Evolutionary conservation across 1,140 invertebrate genomes (phyloP), one percentile per base, ranked within the genome.

Genomic region (Aphidius gifuensis): DNA sequence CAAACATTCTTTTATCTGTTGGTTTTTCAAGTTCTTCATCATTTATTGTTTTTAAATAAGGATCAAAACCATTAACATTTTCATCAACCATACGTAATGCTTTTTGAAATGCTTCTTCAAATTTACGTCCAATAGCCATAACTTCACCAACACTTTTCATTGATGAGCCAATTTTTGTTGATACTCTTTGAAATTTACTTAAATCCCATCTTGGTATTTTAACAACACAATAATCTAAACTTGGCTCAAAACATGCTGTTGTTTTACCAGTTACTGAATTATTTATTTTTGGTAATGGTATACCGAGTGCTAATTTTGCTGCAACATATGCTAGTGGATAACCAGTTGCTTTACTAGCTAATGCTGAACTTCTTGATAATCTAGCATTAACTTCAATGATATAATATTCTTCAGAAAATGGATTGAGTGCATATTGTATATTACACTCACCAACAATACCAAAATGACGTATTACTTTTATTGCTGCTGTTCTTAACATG

Each of bases 71-170:
- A 42, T 86, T 83, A 0, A 96, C 89, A 70, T 89, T 90, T 75
- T 98, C 94, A 79, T 99, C 96, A 0, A 98, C 94, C 98, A 99
- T 99, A 69, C 98, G 82, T 49, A 99, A 77, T 0, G 98, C 98
- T 83, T 99, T 99, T 81, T 99, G 98, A 70, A 99, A 96, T 1
- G 97, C 96, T 86, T 99, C 97, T 81, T 99, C 97, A 81, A 99
- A 99, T 66, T 87, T 92, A 38, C 97, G 85, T 0, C 97, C 98
- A 60, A 99, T 96, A 2, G 96, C 92, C 98, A 99, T 99, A 1
- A 98, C 97, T 85, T 99, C 98, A 32, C 98, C 98, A 2, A 99
- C 96, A 79, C 96, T 98, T 82, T 99, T 99, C 98, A 99, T 99
- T 0, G 96, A 99, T 80, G 96, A 98, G 53, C 98, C 97, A 77